phyloP scores from a whole-genome alignment of 2,888 invertebrate species.

The Metellina segmentata region DNA sequence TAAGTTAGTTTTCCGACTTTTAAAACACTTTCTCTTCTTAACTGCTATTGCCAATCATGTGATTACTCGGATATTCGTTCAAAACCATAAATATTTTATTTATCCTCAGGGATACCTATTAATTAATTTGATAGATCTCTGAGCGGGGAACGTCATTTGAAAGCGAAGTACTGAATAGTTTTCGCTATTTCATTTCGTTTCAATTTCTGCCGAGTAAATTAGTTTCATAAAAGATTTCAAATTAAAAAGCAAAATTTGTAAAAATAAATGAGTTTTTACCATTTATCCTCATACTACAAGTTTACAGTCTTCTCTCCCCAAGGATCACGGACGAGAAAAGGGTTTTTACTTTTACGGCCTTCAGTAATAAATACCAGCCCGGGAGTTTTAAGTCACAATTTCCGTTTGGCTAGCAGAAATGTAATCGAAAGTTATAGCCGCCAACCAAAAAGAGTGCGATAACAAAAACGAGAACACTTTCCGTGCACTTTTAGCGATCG shows the following conservation, averaged over 20 bases:
- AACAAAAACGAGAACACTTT: slow-evolving; percentile 17
- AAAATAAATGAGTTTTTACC: neutral
- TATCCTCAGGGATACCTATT: no score
- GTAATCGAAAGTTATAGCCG: slow-evolving; percentile 28
- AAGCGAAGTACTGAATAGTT: neutral
- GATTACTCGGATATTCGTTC: no score
- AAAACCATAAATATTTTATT: no score
- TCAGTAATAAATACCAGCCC: neutral
- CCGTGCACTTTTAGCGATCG: slow-evolving; percentile 26
- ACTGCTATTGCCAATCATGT: no score
- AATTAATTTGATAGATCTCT: neutral
- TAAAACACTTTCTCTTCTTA: no score
- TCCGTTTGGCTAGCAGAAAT: neutral
- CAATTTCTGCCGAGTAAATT: no score
- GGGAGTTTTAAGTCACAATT: slow-evolving; percentile 8
- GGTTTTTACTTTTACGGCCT: neutral
- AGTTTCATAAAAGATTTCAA: no score
- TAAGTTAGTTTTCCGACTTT: no score
- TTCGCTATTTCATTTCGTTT: neutral
- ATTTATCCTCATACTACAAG: neutral
- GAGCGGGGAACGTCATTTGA: neutral
- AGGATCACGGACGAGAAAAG: neutral
- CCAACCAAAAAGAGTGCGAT: slow-evolving; percentile 7
- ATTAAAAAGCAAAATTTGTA: no score
- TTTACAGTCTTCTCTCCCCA: neutral